A percentile compares a stretch with the other conserved stretches of the same genome.
phyloP scores from a whole-genome alignment of 2,888 invertebrate species.

The Drosophila kambysellisi region DNA sequence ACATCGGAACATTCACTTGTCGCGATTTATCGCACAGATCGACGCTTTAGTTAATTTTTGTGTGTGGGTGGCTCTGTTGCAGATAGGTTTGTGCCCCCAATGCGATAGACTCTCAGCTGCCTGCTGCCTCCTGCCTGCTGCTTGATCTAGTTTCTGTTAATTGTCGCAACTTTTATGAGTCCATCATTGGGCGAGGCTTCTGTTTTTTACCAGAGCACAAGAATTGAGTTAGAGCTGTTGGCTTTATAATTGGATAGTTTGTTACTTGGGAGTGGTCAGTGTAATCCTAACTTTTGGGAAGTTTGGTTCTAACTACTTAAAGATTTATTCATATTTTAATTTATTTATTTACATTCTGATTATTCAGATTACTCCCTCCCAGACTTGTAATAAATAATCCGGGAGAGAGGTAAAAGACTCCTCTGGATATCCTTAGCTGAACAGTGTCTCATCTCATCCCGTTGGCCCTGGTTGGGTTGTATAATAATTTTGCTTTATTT shows the following conservation, averaged over 20 bases:
- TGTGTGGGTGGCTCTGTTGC: constrained; percentile 67
- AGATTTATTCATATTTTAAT: not conserved
- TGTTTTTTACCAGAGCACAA: constrained; percentile 43
- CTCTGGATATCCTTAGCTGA: constrained; percentile 19
- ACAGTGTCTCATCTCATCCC: not conserved
- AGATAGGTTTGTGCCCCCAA: not conserved
- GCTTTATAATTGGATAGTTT: constrained; percentile 76
- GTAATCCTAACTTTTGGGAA: not conserved
- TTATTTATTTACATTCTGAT: accelerated
- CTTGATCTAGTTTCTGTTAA: constrained; percentile 70
- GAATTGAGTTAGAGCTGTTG: constrained; percentile 68
- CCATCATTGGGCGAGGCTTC: constrained; percentile 61
- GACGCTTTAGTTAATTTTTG: constrained; percentile 74
- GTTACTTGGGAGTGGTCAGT: constrained; percentile 22
- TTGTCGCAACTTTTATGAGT: constrained; percentile 72
- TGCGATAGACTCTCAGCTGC: not conserved
- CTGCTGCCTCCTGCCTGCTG: not conserved
- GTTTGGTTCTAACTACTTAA: not conserved
- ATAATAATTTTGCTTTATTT: constrained; percentile 72
- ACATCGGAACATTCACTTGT: constrained; percentile 56
- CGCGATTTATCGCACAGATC: constrained; percentile 77
- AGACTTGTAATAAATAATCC: constrained; percentile 30
- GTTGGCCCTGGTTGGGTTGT: constrained; percentile 48
- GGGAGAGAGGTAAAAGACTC: constrained; percentile 2
- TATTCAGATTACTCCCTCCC: not conserved